Conservation (phyloP, 1,140 invertebrate genomes). For the Adoxophyes honmai region DNA sequence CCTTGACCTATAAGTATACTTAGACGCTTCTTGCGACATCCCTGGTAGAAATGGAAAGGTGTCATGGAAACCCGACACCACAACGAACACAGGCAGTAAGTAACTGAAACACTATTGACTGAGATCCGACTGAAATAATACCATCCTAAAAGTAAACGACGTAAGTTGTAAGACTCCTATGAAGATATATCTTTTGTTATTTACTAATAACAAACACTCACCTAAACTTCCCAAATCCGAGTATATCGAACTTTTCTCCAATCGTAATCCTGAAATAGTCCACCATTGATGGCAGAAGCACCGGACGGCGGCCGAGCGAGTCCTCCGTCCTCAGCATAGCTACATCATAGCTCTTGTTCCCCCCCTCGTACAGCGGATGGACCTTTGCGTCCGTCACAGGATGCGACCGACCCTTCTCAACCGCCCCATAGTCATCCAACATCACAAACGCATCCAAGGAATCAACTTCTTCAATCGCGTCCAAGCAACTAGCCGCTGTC, state of each 20-base stretch:
- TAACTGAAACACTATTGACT: no score
- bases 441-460: constrained; percentile 52
- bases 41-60: no score
- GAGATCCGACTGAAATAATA: no score
- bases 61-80: no score
- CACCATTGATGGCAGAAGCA: constrained; percentile 31
- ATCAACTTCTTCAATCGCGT: constrained; percentile 52
- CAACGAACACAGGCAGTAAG: no score
- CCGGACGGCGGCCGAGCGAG: constrained; percentile 14
- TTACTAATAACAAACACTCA: no score
- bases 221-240: constrained; percentile 52
- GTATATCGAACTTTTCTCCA: constrained; percentile 40
- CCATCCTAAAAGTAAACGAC: no score
- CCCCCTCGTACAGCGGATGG: constrained; percentile 50
- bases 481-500: constrained; percentile 60
- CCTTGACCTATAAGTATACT: no score
- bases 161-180: no score
- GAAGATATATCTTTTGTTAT: no score
- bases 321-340: constrained; percentile 39
- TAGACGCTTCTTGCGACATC: no score
- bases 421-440: constrained; percentile 34
- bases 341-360: constrained; percentile 41
- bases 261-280: constrained; percentile 43
- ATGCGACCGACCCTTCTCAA: constrained; percentile 22
- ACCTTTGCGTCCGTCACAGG: constrained; percentile 40